Conservation (phyloP, 2,113 vertebrate genomes). For the Aleadryas rufinucha region DNA sequence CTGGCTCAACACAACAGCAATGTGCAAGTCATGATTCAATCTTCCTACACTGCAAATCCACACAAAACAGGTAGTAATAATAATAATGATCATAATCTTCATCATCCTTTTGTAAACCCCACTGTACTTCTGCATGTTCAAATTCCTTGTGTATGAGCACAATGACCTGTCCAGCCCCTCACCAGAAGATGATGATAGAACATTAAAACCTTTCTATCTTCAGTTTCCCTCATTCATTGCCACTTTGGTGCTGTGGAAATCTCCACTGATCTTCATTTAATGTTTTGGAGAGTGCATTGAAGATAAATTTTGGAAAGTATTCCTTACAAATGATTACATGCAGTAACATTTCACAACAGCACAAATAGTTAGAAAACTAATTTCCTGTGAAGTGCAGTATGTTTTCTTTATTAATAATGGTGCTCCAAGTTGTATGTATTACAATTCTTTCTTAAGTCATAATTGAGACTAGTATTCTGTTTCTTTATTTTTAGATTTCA, state of each 20-base stretch:
- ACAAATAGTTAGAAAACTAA: slow-evolving; percentile 36
- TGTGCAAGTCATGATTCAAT: accelerated
- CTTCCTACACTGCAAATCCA: background rate
- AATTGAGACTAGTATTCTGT: slow-evolving; percentile 4
- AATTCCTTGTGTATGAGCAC: background rate
- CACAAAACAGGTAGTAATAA: background rate
- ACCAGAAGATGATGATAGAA: background rate
- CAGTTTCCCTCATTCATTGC: background rate
- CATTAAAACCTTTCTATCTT: background rate
- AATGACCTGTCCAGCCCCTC: background rate
- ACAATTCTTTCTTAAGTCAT: slow-evolving; percentile 3
- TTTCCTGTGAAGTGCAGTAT: slow-evolving; percentile 27
- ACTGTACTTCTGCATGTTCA: background rate
- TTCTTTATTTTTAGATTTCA: slow-evolving; percentile 44
- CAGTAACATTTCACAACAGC: slow-evolving; percentile 5
- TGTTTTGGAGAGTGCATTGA: background rate
- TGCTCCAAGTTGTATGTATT: background rate
- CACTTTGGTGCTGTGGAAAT: background rate
- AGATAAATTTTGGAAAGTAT: background rate
- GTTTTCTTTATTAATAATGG: slow-evolving; percentile 26
- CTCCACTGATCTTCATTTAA: background rate
- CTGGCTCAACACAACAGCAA: accelerated
- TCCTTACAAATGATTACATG: background rate
- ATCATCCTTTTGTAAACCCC: accelerated
- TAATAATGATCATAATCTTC: no score